Evolutionary conservation across 2,888 invertebrate species (phyloP).

Genomic region (Acanthococcus lagerstroemiae): DNA sequence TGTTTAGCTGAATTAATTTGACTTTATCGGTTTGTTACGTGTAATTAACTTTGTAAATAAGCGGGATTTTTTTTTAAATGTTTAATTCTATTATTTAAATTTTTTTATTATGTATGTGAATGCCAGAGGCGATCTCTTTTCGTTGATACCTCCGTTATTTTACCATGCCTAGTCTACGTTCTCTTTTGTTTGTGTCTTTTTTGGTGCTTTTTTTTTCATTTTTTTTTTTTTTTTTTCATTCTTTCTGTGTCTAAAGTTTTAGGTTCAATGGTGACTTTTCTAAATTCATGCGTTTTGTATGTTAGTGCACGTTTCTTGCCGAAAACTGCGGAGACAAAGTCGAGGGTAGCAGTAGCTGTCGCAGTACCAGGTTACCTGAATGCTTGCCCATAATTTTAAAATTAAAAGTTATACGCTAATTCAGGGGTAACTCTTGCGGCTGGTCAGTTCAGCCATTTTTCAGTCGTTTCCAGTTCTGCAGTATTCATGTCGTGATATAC

Average conservation of each 20-base stretch:
- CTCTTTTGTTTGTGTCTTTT: conserved; percentile 1
- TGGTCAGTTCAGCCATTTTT: too few relatives aligned
- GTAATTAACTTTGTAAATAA: conserved; percentile 8
- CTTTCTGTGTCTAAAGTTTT: not conserved
- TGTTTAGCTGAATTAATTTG: conserved; percentile 29
- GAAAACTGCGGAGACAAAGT: too few relatives aligned
- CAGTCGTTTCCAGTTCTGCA: too few relatives aligned
- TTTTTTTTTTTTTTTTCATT: not conserved
- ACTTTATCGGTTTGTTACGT: conserved; percentile 26
- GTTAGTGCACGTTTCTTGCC: too few relatives aligned
- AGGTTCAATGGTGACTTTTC: not conserved
- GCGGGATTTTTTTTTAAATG: not conserved
- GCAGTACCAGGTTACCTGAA: not conserved
- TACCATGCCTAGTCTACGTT: conserved; percentile 20
- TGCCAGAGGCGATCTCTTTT: not conserved
- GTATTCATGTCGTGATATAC: too few relatives aligned
- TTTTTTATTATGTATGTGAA: not conserved
- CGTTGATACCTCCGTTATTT: not conserved
- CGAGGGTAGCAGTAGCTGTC: too few relatives aligned
- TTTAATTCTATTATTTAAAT: not conserved
- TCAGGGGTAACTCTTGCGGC: too few relatives aligned
- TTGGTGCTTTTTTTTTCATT: conserved; percentile 4
- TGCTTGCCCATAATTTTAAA: not conserved
- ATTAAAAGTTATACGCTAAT: too few relatives aligned
- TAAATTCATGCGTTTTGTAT: not conserved